These are phyloP conservation scores for Nilaparvata lugens DNA, from an alignment of 1,140 invertebrate species.

Conservation along the genomic window DNA sequence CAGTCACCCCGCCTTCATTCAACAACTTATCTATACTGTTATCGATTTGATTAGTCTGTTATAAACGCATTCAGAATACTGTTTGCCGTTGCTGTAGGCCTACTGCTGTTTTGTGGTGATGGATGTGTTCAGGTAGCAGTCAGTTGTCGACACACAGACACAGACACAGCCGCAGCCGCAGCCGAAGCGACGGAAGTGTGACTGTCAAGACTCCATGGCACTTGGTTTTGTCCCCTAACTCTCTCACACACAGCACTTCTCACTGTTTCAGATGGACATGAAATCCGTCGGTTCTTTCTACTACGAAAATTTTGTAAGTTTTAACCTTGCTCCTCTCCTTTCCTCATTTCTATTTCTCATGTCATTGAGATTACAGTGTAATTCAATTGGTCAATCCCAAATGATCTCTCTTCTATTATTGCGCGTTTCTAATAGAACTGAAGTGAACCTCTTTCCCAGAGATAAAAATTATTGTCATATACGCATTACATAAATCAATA, in stretches of 20 bases:
- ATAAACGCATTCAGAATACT: constrained; percentile 5
- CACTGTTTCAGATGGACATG: constrained; percentile 77
- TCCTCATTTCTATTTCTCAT: neutral
- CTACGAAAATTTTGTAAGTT: constrained; percentile 89
- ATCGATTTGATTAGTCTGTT: no score
- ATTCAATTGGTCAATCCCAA: neutral
- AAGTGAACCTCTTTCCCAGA: no score
- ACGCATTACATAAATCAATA: no score
- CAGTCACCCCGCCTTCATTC: constrained; percentile 23
- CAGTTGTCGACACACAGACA: neutral
- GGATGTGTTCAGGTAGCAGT: constrained; percentile 13
- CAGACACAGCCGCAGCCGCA: no score
- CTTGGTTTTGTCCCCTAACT: constrained; percentile 28
- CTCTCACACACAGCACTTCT: constrained; percentile 37
- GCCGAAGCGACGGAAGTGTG: constrained; percentile 5
- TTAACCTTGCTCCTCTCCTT: neutral
- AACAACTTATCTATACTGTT: neutral
- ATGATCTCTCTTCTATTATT: neutral
- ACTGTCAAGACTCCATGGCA: constrained; percentile 12
- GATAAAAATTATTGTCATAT: no score
- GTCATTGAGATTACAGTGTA: neutral
- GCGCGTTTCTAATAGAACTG: no score
- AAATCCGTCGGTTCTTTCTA: constrained; percentile 87
- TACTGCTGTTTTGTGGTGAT: constrained; percentile 17
- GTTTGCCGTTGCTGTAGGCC: neutral